Percentiles rank a stretch among this genome's conserved stretches.
These are phyloP conservation scores for Stenolophus ochropezus DNA, from an alignment of 2,888 invertebrate genomes.

Conservation along the genomic window DNA sequence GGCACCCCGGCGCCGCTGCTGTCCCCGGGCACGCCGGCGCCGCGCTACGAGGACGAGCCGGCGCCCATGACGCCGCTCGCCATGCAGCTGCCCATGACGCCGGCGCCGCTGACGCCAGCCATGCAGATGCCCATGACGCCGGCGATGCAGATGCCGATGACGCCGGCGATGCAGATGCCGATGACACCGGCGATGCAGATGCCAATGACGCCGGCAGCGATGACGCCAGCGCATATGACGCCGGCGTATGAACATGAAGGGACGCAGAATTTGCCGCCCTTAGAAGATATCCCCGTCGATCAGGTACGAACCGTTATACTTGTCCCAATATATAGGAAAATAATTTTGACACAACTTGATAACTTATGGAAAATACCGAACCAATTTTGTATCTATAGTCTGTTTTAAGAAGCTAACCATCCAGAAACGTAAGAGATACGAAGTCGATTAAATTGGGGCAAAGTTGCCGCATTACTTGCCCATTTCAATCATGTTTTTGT, in stretches of 20 bases:
- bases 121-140: slow-evolving; percentile 10
- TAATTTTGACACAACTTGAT: too few species aligned
- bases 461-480: too few species aligned
- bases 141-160: slow-evolving; percentile 68
- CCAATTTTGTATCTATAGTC: too few species aligned
- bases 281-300: slow-evolving; percentile 53
- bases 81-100: background rate
- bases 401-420: too few species aligned
- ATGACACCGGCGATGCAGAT: slow-evolving; percentile 50
- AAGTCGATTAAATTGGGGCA: too few species aligned
- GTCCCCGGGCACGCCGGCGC: slow-evolving; percentile 15
- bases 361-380: too few species aligned
- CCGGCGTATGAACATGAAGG: slow-evolving; percentile 61
- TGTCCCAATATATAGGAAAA: background rate
- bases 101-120: background rate
- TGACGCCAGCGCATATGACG: slow-evolving; percentile 68
- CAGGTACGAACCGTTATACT: slow-evolving; percentile 68
- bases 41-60: background rate
- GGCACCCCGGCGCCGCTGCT: slow-evolving; percentile 38
- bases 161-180: slow-evolving; percentile 68
- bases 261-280: background rate
- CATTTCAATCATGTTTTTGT: too few species aligned
- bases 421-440: too few species aligned
- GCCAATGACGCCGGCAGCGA: slow-evolving; percentile 73
- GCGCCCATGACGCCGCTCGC: too few species aligned